Percentiles rank a stretch among this genome's conserved stretches.
phyloP scores from a whole-genome alignment of 2,797 vertebrate species.

The Naso thynnoides region DNA sequence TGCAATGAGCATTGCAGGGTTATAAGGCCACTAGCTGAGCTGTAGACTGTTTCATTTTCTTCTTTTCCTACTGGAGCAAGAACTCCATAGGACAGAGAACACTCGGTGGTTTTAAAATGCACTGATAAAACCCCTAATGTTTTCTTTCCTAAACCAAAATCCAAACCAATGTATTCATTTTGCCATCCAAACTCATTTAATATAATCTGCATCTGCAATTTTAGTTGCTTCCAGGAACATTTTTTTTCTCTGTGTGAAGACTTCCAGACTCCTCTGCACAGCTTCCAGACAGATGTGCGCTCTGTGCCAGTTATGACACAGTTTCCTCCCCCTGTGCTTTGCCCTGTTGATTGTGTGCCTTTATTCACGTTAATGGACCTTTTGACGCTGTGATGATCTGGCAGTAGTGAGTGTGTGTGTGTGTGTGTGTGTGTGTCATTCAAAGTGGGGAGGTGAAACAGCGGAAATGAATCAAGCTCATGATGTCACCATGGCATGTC shows the following conservation, averaged over 20 bases:
- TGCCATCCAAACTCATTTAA: neutral
- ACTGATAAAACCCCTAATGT: neutral
- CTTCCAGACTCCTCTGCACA: neutral
- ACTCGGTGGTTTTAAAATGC: neutral
- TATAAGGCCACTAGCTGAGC: neutral
- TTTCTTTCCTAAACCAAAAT: neutral
- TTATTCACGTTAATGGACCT: slow-evolving; percentile 39
- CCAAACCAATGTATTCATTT: neutral
- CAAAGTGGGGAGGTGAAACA: slow-evolving; percentile 43
- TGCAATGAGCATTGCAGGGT: neutral
- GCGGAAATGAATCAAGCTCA: slow-evolving; percentile 60
- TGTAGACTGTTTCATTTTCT: neutral
- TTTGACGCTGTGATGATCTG: slow-evolving; percentile 19
- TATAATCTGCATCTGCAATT: slow-evolving; percentile 13
- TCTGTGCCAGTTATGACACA: slow-evolving; percentile 8
- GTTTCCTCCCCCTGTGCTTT: slow-evolving; percentile 24
- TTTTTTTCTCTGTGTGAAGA: neutral
- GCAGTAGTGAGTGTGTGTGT: slow-evolving; percentile 8
- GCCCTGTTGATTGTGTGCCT: slow-evolving; percentile 25
- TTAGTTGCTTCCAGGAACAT: slow-evolving; percentile 1
- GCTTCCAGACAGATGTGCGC: slow-evolving; percentile 13
- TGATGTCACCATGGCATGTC: slow-evolving; percentile 41
- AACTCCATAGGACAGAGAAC: neutral
- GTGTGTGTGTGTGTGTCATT: slow-evolving; percentile 44
- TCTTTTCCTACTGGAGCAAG: neutral